These are phyloP conservation scores for Hyles lineata DNA, from an alignment of 2,888 invertebrate species.

Conservation along the genomic window DNA sequence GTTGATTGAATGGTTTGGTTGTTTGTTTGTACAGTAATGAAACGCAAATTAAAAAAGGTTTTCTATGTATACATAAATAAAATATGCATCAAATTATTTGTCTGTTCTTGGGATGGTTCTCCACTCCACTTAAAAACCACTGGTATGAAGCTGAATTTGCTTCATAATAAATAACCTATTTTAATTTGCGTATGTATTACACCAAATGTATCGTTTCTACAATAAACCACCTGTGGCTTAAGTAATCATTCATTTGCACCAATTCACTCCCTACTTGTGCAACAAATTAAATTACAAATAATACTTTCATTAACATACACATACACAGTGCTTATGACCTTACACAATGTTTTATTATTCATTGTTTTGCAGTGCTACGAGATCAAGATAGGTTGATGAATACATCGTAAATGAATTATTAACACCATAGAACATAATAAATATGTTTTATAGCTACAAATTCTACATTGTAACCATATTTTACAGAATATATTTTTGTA, in stretches of 20 bases:
- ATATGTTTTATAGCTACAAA: background rate
- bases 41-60: no score
- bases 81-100: no score
- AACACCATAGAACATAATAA: background rate
- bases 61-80: no score
- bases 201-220: background rate
- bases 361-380: constrained; percentile 11
- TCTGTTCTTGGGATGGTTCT: no score
- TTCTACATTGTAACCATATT: background rate
- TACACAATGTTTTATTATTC: background rate
- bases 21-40: no score
- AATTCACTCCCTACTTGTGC: background rate
- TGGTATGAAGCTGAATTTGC: background rate
- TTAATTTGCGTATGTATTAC: background rate
- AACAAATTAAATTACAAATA: constrained; percentile 4
- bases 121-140: no score
- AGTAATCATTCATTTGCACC: background rate
- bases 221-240: no score
- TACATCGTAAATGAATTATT: constrained; percentile 2
- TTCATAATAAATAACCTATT: background rate
- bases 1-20: no score
- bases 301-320: constrained; percentile 9
- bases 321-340: background rate
- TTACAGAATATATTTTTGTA: background rate
- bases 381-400: constrained; percentile 1